These are phyloP conservation scores for Chrysopilus asiliformis DNA, from an alignment of 2,888 invertebrate species.

Conservation along the genomic window DNA sequence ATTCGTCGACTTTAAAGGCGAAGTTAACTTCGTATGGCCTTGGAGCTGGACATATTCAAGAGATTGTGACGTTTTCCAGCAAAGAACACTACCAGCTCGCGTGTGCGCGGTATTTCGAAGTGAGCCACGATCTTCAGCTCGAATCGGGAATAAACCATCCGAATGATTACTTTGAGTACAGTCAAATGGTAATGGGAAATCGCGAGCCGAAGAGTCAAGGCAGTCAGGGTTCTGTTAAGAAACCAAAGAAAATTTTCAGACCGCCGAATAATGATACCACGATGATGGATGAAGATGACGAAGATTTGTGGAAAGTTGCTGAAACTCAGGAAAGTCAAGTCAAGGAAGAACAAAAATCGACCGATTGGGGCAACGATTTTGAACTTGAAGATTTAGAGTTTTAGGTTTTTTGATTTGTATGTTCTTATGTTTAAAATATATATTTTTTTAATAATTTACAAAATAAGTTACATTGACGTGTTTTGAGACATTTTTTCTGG, in stretches of 20 bases:
- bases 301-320: constrained; percentile 32
- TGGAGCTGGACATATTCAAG: constrained; percentile 47
- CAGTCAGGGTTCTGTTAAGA: constrained; percentile 8
- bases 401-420: too few species aligned
- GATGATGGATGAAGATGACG: constrained; percentile 27
- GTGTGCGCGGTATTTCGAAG: constrained; percentile 77
- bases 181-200: constrained; percentile 43
- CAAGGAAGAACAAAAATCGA: too few species aligned
- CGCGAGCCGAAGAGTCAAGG: constrained; percentile 16
- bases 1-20: constrained; percentile 53
- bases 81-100: constrained; percentile 79
- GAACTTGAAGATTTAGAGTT: too few species aligned
- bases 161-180: constrained; percentile 82
- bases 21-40: constrained; percentile 56
- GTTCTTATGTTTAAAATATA: too few species aligned
- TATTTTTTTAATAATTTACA: too few species aligned
- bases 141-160: constrained; percentile 73
- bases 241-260: constrained; percentile 1
- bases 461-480: too few species aligned
- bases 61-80: constrained; percentile 57
- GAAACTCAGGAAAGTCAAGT: constrained; percentile 29
- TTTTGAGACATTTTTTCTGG: too few species aligned
- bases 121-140: constrained; percentile 48
- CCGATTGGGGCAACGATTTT: too few species aligned
- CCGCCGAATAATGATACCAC: constrained; percentile 1